Evolutionary conservation across 2,888 invertebrate genomes (phyloP), one percentile per base, ranked within the genome.

Genomic region (Ametastegia equiseti): DNA sequence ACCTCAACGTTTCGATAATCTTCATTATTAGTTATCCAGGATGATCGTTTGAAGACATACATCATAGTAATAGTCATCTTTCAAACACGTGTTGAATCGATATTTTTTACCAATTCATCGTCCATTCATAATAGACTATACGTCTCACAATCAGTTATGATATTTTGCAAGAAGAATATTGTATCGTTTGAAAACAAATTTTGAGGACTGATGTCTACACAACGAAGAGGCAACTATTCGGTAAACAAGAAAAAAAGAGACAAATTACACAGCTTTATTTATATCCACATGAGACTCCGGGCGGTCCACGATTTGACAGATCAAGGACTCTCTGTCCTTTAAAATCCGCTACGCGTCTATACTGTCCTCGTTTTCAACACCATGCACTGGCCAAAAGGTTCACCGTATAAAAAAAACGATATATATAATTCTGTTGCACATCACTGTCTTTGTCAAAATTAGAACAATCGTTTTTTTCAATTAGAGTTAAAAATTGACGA

Each of bases 181-280:
- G 42, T 7, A 1, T n/a, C 9, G 19, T 69, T 23, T 7, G 23
- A 42, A 2, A 13, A 42, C n/a, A 19, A 42, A 36, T 11, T n/a
- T n/a, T n/a, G 23, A 7, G 23, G 7, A 19, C 9, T 13, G 39
- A 69, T 23, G n/a, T n/a, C n/a, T n/a, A 36, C 27, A 47, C 30
- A 45, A 71, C 15, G 69, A 69, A 69, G 45, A 69, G n/a, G 23
- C 15, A 69, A 69, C 71, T 47, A 13, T 71, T 27, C 47, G 6
- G 27, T 45, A 33, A 36, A 27, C n/a, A 33, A 78, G 63, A 60
- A 63, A 54, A 75, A 60, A 60, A n/a, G 63, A 78, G 78, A 78
- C 78, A 78, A 78, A 78, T 60, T 78, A 60, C 78, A 60, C 78
- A 78, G 42, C 78, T 42, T 78, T 78, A 78, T 63, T 78, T 78